Conservation (phyloP, 2,888 invertebrate genomes). For the Chrysopilus asiliformis region DNA sequence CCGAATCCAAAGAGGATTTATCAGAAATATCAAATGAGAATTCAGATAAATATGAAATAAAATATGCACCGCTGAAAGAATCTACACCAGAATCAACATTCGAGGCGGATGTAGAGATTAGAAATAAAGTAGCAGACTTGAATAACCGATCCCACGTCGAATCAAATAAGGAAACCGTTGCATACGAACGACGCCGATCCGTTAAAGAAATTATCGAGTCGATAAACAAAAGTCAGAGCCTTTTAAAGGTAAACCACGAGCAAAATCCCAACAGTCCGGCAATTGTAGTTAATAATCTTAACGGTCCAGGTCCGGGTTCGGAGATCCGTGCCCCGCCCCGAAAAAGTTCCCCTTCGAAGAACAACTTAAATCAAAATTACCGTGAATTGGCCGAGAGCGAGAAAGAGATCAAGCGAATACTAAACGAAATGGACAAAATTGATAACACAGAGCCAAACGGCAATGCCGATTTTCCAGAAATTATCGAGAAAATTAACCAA, state of each 20-base stretch:
- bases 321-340: constrained; percentile 9
- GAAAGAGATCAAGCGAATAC: constrained; percentile 18
- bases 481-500: constrained; percentile 8
- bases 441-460: constrained; percentile 10
- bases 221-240: constrained; percentile 31
- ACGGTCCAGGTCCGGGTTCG: not conserved
- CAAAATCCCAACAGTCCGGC: constrained; percentile 2
- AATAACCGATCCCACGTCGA: not conserved
- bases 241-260: constrained; percentile 26
- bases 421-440: constrained; percentile 17
- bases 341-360: constrained; percentile 11
- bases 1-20: constrained; percentile 17
- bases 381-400: constrained; percentile 18
- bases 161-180: not conserved
- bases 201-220: constrained; percentile 31
- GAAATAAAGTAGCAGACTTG: constrained; percentile 1
- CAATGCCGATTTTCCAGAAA: constrained; percentile 13
- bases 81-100: constrained; percentile 7
- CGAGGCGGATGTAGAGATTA: constrained; percentile 1
- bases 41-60: constrained; percentile 8
- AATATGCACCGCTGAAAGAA: constrained; percentile 14
- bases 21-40: constrained; percentile 6
- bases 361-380: constrained; percentile 14
- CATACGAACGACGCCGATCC: constrained; percentile 13
- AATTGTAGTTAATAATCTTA: constrained; percentile 3